Conservation (phyloP, 2,888 invertebrate species). For the Cerceris ruficornis region DNA sequence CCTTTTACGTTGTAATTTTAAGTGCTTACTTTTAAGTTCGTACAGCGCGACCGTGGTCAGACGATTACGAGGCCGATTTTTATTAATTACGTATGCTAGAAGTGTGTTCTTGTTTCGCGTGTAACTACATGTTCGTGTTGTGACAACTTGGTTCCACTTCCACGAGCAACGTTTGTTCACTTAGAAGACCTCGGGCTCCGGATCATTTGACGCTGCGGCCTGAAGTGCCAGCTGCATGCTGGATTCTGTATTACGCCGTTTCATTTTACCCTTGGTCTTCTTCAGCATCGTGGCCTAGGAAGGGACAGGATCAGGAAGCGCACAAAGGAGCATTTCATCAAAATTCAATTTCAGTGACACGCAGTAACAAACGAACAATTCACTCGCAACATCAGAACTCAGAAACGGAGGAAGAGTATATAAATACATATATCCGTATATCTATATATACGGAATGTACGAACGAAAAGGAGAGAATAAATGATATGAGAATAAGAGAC, state of each 20-base stretch:
- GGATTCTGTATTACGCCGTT: conserved; percentile 96
- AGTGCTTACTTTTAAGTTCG: conserved; percentile 48
- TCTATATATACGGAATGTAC: too few species aligned
- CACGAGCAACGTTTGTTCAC: conserved; percentile 47
- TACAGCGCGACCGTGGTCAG: conserved; percentile 43
- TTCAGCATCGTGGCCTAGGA: conserved; percentile 99
- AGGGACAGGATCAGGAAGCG: conserved; percentile 80
- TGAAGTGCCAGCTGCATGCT: conserved; percentile 85
- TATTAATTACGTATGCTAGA: conserved; percentile 42
- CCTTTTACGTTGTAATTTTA: conserved; percentile 35
- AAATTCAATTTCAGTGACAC: conserved; percentile 52
- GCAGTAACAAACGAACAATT: conserved; percentile 59
- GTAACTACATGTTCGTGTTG: conserved; percentile 31
- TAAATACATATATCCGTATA: too few species aligned
- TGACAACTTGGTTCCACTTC: conserved; percentile 42
- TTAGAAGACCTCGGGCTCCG: conserved; percentile 81
- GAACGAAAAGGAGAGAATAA: conserved; percentile 27
- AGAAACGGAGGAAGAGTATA: conserved; percentile 30
- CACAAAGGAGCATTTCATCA: conserved; percentile 70
- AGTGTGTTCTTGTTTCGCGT: conserved; percentile 36
- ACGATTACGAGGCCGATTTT: conserved; percentile 62
- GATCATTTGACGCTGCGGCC: conserved; percentile 81
- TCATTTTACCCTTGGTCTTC: conserved; percentile 98
- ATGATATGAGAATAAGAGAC: background rate
- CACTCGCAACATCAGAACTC: conserved; percentile 55